phyloP scores from a whole-genome alignment of 2,888 invertebrate genomes.

The Chalcosyrphus nemorum region DNA sequence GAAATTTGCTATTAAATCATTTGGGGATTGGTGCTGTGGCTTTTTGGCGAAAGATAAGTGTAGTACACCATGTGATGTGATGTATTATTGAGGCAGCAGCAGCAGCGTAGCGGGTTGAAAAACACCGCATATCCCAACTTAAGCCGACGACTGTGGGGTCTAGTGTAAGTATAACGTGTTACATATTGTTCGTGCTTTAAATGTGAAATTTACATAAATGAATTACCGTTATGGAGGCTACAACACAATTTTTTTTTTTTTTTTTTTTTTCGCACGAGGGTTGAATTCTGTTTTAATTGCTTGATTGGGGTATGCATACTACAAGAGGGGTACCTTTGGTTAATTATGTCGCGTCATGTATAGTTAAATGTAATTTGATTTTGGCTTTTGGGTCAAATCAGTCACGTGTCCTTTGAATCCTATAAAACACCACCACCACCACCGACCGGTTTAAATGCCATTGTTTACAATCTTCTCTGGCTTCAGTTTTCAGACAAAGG shows the following conservation, averaged over 20 bases:
- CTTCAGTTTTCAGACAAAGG: not conserved
- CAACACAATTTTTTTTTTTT: not conserved
- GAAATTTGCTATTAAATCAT: slow-evolving; percentile 72
- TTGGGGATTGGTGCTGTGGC: slow-evolving; percentile 70
- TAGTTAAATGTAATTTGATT: not conserved
- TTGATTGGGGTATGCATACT: slow-evolving; percentile 2
- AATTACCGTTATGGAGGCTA: not conserved
- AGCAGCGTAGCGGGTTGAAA: slow-evolving; percentile 15
- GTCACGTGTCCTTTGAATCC: not conserved
- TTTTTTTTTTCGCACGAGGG: no score
- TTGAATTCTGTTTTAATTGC: slow-evolving; percentile 7
- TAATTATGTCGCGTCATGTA: not conserved
- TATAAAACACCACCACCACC: not conserved
- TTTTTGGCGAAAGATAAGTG: slow-evolving; percentile 70
- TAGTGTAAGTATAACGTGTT: slow-evolving; percentile 16
- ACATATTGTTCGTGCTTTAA: slow-evolving; percentile 41
- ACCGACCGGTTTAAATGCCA: not conserved
- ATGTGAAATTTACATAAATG: slow-evolving; percentile 62
- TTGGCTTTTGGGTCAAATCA: not conserved
- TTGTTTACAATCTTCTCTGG: not conserved
- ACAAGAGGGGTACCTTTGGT: not conserved
- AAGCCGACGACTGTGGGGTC: slow-evolving; percentile 16
- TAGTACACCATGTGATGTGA: slow-evolving; percentile 61
- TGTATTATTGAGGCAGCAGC: slow-evolving; percentile 61
- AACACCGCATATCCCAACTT: slow-evolving; percentile 12